phyloP scores from a whole-genome alignment of 2,113 vertebrate genomes.

The Laterallus jamaicensis region DNA sequence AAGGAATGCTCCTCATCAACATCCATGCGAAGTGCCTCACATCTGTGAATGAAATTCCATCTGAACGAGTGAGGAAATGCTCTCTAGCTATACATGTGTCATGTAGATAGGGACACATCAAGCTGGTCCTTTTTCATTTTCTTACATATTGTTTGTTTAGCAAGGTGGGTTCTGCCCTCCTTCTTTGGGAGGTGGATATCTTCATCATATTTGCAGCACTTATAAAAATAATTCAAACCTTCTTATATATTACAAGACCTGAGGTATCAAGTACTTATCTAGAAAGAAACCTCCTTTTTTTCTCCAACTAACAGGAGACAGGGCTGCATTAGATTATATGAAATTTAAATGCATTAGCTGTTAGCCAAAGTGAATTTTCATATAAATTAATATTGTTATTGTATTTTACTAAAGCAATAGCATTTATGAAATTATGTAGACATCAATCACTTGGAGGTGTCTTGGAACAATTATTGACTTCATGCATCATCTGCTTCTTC shows the following conservation, averaged over 20 bases:
- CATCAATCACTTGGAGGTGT: constrained; percentile 46
- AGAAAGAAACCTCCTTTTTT: not conserved
- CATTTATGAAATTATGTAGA: constrained; percentile 53
- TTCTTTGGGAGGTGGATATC: not conserved
- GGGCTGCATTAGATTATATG: constrained; percentile 11
- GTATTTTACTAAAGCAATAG: constrained; percentile 55
- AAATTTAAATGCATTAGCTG: constrained; percentile 63
- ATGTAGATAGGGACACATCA: not conserved
- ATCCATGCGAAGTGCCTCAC: not conserved
- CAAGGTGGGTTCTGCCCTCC: not conserved
- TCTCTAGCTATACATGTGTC: not conserved
- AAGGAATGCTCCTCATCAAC: not conserved
- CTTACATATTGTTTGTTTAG: not conserved
- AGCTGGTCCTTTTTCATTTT: not conserved
- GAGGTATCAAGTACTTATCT: not conserved
- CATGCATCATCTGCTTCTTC: constrained; percentile 56
- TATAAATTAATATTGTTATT: constrained; percentile 70
- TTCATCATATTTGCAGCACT: not conserved
- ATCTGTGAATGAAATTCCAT: not conserved
- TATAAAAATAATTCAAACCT: not conserved
- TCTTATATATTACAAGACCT: not conserved
- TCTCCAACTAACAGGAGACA: not conserved
- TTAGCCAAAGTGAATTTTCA: constrained; percentile 58
- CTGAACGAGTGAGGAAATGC: not conserved
- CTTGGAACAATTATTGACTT: constrained; percentile 66